Percentiles rank a stretch among this genome's conserved stretches.
phyloP scores from a whole-genome alignment of 2,888 invertebrate genomes.

The Abscondita cerata region DNA sequence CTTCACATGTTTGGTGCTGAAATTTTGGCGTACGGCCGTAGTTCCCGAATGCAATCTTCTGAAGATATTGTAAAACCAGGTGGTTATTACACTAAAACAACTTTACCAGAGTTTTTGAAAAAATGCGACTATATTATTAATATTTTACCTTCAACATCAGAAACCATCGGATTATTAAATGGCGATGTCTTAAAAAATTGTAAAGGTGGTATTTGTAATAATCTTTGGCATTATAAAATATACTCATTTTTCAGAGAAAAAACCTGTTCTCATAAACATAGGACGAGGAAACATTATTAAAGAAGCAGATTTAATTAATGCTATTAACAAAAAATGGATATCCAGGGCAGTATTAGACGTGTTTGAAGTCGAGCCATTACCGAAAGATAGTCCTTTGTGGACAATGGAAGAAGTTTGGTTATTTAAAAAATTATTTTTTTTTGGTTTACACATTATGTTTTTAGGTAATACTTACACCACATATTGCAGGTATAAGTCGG shows the following conservation, averaged over 20 bases:
- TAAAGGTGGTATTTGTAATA: too few relatives aligned
- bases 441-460: constrained; percentile 13
- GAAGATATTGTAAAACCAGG: constrained; percentile 26
- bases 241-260: constrained; percentile 3
- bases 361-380: constrained; percentile 63
- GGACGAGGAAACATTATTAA: constrained; percentile 65
- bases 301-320: constrained; percentile 61
- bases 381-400: constrained; percentile 61
- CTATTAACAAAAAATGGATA: constrained; percentile 62
- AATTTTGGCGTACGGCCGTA: constrained; percentile 43
- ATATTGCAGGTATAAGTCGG: constrained; percentile 57
- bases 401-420: constrained; percentile 58
- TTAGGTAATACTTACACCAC: constrained; percentile 60
- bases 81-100: constrained; percentile 50
- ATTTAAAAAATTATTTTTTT: too few relatives aligned
- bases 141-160: constrained; percentile 62
- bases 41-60: constrained; percentile 16
- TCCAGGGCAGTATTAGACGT: constrained; percentile 66
- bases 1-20: constrained; percentile 60
- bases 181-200: constrained; percentile 60
- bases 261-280: constrained; percentile 64
- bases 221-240: too few relatives aligned
- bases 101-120: constrained; percentile 54
- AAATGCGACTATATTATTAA: constrained; percentile 65
- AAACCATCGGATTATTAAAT: constrained; percentile 61